These are phyloP conservation scores for Tillus elongatus DNA, from an alignment of 2,888 invertebrate genomes.

Conservation along the genomic window DNA sequence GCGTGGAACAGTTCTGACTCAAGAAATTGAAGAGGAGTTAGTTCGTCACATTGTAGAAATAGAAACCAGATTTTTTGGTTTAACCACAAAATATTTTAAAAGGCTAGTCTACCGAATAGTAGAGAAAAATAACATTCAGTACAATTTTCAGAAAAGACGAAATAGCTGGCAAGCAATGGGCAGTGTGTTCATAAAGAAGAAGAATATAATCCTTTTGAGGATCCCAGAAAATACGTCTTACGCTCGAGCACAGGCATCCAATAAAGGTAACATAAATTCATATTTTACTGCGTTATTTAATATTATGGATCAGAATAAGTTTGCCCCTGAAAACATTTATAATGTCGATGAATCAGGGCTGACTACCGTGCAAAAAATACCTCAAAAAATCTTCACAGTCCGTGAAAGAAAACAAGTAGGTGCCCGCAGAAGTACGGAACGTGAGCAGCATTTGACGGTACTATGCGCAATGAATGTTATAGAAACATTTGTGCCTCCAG, in stretches of 20 bases:
- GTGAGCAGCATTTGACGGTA: constrained; percentile 33
- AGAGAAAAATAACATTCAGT: not conserved
- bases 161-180: not conserved
- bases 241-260: constrained; percentile 15
- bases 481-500: constrained; percentile 33
- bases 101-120: not conserved
- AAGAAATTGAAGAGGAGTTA: not conserved
- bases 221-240: constrained; percentile 1
- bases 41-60: not conserved
- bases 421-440: constrained; percentile 34
- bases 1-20: not conserved
- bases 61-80: too few relatives aligned
- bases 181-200: not conserved
- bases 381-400: constrained; percentile 31
- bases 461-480: constrained; percentile 30
- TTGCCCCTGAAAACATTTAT: constrained; percentile 16
- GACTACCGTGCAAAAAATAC: constrained; percentile 36
- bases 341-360: constrained; percentile 36
- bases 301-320: constrained; percentile 14
- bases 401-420: constrained; percentile 38
- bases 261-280: constrained; percentile 11
- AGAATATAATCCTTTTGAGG: constrained; percentile 6
- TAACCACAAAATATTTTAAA: not conserved
- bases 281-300: constrained; percentile 12
- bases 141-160: not conserved